These are phyloP conservation scores for Euphysa ruthae DNA, from an alignment of 30 jellyfish, hydroid and myxozoan genomes.

Conservation along the genomic window DNA sequence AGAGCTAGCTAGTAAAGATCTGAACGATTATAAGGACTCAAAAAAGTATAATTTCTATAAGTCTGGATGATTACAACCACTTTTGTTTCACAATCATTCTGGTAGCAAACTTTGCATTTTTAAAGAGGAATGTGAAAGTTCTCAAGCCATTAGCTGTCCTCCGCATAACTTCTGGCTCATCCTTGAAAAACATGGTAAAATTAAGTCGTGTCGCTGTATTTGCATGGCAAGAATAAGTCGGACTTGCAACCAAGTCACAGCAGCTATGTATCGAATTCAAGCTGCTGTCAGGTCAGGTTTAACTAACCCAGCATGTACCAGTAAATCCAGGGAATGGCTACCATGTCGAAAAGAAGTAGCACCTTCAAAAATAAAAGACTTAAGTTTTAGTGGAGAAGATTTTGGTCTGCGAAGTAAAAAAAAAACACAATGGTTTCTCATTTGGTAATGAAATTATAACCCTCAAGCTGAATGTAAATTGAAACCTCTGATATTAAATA, in stretches of 20 bases:
- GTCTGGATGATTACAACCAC: conserved; percentile 32
- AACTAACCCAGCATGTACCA: conserved; percentile 50
- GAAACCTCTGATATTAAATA: no score
- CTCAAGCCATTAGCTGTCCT: conserved; percentile 42
- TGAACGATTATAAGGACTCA: conserved; percentile 16
- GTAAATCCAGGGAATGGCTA: conserved; percentile 38
- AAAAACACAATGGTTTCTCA: no score
- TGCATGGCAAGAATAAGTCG: conserved; percentile 75
- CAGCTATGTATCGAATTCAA: conserved; percentile 57
- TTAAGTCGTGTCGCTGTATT: conserved; percentile 35
- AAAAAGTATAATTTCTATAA: conserved; percentile 32
- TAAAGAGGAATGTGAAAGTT: conserved; percentile 17
- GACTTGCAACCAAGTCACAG: conserved; percentile 61
- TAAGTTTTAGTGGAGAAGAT: not conserved
- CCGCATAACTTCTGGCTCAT: conserved; percentile 42
- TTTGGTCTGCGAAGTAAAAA: not conserved
- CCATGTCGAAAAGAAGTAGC: conserved; percentile 26
- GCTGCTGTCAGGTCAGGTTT: conserved; percentile 57
- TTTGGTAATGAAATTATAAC: no score
- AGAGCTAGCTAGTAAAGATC: conserved; percentile 37
- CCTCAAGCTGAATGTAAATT: no score
- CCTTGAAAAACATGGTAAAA: conserved; percentile 10
- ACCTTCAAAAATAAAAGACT: conserved; percentile 2
- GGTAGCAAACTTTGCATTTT: conserved; percentile 8
- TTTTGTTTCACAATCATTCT: conserved; percentile 12